These are phyloP conservation scores for Cecropterus lyciades DNA, from an alignment of 1,140 invertebrate genomes.

Conservation along the genomic window DNA sequence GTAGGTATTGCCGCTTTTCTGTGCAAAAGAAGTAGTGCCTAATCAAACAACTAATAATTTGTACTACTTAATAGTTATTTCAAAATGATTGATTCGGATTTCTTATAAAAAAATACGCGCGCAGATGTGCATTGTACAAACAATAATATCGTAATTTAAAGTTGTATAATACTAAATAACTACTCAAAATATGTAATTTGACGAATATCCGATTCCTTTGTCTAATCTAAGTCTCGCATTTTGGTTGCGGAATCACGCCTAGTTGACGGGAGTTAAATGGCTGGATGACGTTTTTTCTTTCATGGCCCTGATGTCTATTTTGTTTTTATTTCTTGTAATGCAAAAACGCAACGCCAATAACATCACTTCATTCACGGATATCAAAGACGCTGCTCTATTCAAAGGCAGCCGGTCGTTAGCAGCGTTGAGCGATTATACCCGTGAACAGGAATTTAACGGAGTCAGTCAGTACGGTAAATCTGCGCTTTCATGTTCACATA, in stretches of 20 bases:
- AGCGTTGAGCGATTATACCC: constrained; percentile 14
- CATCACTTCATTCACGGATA: constrained; percentile 51
- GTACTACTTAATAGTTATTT: too few relatives aligned
- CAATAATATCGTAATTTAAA: not conserved
- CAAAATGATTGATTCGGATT: too few relatives aligned
- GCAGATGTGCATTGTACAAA: not conserved
- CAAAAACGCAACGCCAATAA: constrained; percentile 66
- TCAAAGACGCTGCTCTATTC: constrained; percentile 28
- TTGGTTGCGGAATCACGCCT: constrained; percentile 74
- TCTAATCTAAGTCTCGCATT: constrained; percentile 61
- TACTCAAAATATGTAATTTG: constrained; percentile 56
- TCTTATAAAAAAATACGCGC: too few relatives aligned
- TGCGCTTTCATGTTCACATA: constrained; percentile 6
- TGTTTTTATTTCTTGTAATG: constrained; percentile 49
- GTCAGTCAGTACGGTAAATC: constrained; percentile 35
- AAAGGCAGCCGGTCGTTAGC: constrained; percentile 13
- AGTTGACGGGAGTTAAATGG: constrained; percentile 75
- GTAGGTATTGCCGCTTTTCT: too few relatives aligned
- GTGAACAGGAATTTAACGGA: constrained; percentile 12
- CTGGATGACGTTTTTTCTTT: constrained; percentile 68
- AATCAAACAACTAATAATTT: too few relatives aligned
- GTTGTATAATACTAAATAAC: not conserved
- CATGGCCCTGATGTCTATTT: constrained; percentile 59
- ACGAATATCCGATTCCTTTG: constrained; percentile 73
- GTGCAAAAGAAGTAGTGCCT: too few relatives aligned